Percentiles rank a stretch among this genome's conserved stretches.
Conservation (phyloP, 2,797 vertebrate species). For the Chromobotia macracanthus region DNA sequence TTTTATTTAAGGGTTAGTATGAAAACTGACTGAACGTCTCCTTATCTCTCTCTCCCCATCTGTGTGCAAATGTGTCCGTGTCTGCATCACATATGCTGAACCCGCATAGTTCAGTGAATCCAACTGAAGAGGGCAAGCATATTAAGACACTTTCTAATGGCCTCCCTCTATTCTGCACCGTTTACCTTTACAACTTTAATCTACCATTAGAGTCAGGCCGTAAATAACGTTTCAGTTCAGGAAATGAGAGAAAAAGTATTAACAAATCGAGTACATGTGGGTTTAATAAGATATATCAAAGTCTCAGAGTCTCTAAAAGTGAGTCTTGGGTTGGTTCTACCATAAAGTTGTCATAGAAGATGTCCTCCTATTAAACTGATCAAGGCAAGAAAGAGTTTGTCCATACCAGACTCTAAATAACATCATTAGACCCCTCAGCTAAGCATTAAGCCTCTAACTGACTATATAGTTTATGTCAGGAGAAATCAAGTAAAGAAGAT, state of each 20-base stretch:
- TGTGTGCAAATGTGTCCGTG: slow-evolving; percentile 3
- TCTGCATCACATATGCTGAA: slow-evolving; percentile 11
- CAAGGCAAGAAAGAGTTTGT: slow-evolving; percentile 70
- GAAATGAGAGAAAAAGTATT: slow-evolving; percentile 63
- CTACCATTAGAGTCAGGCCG: slow-evolving; percentile 67
- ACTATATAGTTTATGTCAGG: slow-evolving; percentile 72
- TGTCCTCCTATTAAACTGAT: slow-evolving; percentile 77
- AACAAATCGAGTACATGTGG: slow-evolving; percentile 84
- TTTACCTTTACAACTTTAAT: slow-evolving; percentile 65
- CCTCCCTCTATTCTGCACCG: slow-evolving; percentile 48
- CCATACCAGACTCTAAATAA: slow-evolving; percentile 66
- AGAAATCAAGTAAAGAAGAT: neutral
- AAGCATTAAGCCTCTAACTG: slow-evolving; percentile 72
- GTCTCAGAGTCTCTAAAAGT: slow-evolving; percentile 70
- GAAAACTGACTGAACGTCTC: neutral
- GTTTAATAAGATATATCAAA: slow-evolving; percentile 86
- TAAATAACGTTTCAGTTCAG: slow-evolving; percentile 78
- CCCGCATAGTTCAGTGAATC: slow-evolving; percentile 24
- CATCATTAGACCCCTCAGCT: slow-evolving; percentile 68
- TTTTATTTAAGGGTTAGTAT: neutral
- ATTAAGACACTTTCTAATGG: slow-evolving; percentile 43
- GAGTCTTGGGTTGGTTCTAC: slow-evolving; percentile 76
- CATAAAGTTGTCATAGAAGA: slow-evolving; percentile 84
- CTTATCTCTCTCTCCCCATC: slow-evolving; percentile 4
- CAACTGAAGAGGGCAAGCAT: slow-evolving; percentile 13